A percentile compares a stretch with the other conserved stretches of the same genome.
Evolutionary conservation across 1,140 invertebrate species (phyloP).

Genomic region (Eupristina koningsbergeri): DNA sequence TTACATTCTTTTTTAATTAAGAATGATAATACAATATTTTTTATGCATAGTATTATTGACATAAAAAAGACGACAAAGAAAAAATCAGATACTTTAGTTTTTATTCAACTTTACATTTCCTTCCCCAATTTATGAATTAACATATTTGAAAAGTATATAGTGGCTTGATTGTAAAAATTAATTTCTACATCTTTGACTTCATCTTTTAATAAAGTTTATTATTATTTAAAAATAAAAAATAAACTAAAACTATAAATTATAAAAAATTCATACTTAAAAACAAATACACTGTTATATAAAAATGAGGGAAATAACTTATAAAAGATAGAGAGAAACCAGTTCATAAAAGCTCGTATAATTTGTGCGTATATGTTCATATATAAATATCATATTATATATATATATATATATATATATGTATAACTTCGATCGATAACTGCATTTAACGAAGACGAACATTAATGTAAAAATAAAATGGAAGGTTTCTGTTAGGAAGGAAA

Average conservation of each 20-base stretch:
- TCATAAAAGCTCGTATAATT: not conserved
- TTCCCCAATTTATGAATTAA: too few species aligned
- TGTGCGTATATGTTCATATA: too few species aligned
- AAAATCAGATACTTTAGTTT: too few species aligned
- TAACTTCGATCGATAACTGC: too few species aligned
- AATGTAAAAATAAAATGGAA: conserved; percentile 18
- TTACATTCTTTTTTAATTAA: conserved; percentile 3
- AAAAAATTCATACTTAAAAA: conserved; percentile 29
- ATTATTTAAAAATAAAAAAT: conserved; percentile 67
- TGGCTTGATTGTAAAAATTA: conserved; percentile 66
- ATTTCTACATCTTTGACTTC: conserved; percentile 45
- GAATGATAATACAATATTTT: conserved; percentile 14
- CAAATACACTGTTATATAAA: too few species aligned
- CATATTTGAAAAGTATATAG: too few species aligned
- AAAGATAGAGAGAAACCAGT: not conserved
- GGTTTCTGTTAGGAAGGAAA: not conserved
- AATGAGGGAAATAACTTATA: conserved; percentile 1
- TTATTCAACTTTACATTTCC: too few species aligned
- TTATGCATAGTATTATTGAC: conserved; percentile 43
- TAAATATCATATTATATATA: too few species aligned
- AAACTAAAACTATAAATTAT: conserved; percentile 54
- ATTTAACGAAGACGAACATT: not conserved
- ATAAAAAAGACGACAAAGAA: too few species aligned
- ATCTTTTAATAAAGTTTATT: not conserved
- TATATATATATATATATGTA: too few species aligned